These are phyloP conservation scores for Triops cancriformis DNA, from an alignment of 1,140 invertebrate genomes.

Conservation along the genomic window DNA sequence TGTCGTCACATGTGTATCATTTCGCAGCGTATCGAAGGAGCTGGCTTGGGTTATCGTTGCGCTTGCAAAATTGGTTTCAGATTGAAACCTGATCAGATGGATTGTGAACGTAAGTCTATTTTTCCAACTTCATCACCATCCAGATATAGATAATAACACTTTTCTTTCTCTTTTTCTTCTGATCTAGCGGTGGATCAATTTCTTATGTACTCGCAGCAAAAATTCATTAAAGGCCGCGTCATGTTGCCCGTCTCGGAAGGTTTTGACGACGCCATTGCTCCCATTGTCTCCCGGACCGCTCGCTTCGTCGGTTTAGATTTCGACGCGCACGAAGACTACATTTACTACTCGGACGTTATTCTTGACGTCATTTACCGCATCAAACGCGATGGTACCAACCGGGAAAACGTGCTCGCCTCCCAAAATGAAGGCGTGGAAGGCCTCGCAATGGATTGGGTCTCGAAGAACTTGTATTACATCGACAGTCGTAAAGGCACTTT, in stretches of 20 bases:
- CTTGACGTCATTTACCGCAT: constrained; percentile 92
- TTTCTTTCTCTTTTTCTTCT: constrained; percentile 29
- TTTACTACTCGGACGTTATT: constrained; percentile 95
- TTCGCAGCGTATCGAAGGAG: constrained; percentile 64
- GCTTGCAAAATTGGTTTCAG: constrained; percentile 86
- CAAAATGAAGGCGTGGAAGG: constrained; percentile 97
- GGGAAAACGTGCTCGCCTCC: constrained; percentile 85
- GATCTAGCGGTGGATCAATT: constrained; percentile 73
- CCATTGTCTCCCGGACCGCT: constrained; percentile 78
- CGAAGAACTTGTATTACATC: constrained; percentile 96
- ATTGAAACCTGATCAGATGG: constrained; percentile 62
- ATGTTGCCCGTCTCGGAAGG: constrained; percentile 78
- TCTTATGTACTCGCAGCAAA: constrained; percentile 92
- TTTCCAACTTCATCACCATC: too few relatives aligned
- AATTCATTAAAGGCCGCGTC: constrained; percentile 92
- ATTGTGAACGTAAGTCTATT: constrained; percentile 59
- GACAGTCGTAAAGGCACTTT: constrained; percentile 91
- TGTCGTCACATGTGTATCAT: constrained; percentile 95
- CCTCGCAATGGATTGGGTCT: constrained; percentile 91
- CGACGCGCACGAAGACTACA: constrained; percentile 79
- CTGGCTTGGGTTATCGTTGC: constrained; percentile 79
- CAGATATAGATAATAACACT: too few relatives aligned
- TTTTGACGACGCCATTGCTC: constrained; percentile 87
- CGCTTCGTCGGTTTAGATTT: constrained; percentile 96
- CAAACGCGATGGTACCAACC: constrained; percentile 72